Evolutionary conservation across 2,113 vertebrate genomes (phyloP).

Genomic region (Probosciger aterrimus): DNA sequence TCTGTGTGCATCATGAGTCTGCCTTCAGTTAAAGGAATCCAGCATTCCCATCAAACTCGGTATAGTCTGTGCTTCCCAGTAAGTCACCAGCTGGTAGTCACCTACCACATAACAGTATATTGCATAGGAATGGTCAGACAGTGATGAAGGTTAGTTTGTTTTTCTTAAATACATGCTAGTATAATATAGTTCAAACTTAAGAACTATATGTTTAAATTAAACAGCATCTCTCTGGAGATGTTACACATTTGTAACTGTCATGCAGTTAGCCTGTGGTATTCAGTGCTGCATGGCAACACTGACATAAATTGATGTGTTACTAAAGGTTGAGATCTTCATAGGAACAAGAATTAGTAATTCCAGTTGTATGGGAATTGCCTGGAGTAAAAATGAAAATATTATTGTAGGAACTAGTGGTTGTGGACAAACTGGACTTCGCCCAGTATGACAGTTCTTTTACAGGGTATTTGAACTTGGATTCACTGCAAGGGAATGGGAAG

Average conservation of each 20-base stretch:
- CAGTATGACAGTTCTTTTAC: not conserved
- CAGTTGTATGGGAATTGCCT: not conserved
- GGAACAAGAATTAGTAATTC: not conserved
- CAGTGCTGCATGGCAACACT: not conserved
- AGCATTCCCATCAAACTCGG: not conserved
- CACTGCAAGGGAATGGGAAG: not conserved
- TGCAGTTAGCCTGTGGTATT: not conserved
- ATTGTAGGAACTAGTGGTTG: not conserved
- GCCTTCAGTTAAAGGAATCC: not conserved
- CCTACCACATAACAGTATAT: not conserved
- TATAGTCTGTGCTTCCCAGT: not conserved
- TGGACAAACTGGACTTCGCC: not conserved
- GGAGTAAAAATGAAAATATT: not conserved
- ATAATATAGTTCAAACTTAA: not conserved
- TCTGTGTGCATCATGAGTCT: rapidly evolving
- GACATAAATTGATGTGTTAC: not conserved
- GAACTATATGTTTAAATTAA: not conserved
- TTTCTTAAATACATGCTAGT: not conserved
- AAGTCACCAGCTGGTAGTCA: not conserved
- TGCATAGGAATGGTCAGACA: not conserved
- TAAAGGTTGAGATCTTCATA: not conserved
- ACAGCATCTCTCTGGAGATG: not conserved
- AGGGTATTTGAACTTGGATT: not conserved
- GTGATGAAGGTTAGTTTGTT: not conserved
- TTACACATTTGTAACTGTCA: not conserved